Percentiles rank a stretch among this genome's conserved stretches.
Evolutionary conservation across 2,888 invertebrate genomes (phyloP).

Genomic region (Pristionchus mayeri): DNA sequence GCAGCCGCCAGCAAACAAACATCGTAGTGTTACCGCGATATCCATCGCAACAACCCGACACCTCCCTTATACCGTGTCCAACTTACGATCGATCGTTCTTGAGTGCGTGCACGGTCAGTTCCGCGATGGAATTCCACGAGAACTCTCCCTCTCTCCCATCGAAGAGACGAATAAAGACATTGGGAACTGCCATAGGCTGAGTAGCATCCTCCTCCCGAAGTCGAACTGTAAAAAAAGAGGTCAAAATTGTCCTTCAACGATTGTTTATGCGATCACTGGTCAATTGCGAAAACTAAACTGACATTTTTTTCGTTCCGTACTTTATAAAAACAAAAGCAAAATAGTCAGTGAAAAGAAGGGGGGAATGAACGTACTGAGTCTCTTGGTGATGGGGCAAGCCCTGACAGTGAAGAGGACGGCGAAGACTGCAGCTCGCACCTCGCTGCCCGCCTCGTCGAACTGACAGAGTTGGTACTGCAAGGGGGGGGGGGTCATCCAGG

Average conservation of each 20-base stretch:
- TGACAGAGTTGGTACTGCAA: conserved; percentile 40
- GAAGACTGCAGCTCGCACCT: conserved; percentile 56
- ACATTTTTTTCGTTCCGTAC: no score
- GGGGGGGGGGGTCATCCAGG: no score
- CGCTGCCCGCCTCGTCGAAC: conserved; percentile 52
- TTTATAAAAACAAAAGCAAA: no score
- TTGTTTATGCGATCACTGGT: no score
- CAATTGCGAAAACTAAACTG: no score
- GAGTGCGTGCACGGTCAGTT: conserved; percentile 23
- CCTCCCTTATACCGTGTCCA: neutral
- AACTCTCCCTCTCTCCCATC: conserved; percentile 46
- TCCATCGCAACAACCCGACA: neutral
- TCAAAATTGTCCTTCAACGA: conserved; percentile 19
- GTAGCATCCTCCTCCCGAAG: conserved; percentile 42
- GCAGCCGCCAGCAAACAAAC: no score
- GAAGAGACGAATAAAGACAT: conserved; percentile 42
- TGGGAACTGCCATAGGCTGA: neutral
- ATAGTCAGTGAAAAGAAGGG: no score
- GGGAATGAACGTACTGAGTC: conserved; percentile 55
- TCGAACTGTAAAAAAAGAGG: conserved; percentile 38
- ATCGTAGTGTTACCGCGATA: no score
- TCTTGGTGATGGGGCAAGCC: conserved; percentile 54
- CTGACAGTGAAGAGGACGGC: conserved; percentile 55
- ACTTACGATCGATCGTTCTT: conserved; percentile 43
- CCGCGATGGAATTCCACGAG: conserved; percentile 19